Conservation (phyloP, 2,797 vertebrate species). For the Anas bahamensis region DNA sequence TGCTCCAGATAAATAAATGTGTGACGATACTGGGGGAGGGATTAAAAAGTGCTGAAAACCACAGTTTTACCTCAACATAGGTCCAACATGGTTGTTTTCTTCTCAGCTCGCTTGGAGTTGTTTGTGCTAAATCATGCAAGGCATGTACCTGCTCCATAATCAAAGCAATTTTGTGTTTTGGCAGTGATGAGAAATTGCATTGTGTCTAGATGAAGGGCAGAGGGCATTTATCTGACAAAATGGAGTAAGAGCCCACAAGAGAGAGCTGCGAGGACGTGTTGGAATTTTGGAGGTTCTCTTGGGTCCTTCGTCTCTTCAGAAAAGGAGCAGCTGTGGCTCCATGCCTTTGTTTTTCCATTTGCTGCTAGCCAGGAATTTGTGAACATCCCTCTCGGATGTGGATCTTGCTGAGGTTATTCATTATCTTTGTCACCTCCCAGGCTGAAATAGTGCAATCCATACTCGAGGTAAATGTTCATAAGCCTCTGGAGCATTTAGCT, state of each 20-base stretch:
- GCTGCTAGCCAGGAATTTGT: conserved; percentile 62
- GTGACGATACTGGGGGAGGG: background rate
- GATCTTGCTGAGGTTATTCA: conserved; percentile 59
- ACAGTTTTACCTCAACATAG: background rate
- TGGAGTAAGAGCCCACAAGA: background rate
- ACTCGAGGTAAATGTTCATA: conserved; percentile 24
- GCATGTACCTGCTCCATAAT: background rate
- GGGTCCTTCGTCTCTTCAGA: conserved; percentile 25
- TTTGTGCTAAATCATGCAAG: background rate
- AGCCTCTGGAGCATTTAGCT: conserved; percentile 3
- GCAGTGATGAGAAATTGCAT: background rate
- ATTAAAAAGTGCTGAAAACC: background rate
- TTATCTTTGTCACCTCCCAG: conserved; percentile 57
- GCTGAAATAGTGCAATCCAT: conserved; percentile 26
- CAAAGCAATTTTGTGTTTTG: background rate
- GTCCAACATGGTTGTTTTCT: background rate
- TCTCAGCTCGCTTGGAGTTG: background rate
- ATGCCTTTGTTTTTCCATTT: conserved; percentile 59
- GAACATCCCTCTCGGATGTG: conserved; percentile 52
- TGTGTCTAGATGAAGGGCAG: background rate
- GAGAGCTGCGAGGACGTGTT: background rate
- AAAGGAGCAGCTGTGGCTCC: conserved; percentile 55
- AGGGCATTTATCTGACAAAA: background rate
- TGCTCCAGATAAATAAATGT: background rate
- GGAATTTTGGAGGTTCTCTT: background rate